Conservation (phyloP, 2,113 vertebrate genomes). For the Cyprinus carpio region DNA sequence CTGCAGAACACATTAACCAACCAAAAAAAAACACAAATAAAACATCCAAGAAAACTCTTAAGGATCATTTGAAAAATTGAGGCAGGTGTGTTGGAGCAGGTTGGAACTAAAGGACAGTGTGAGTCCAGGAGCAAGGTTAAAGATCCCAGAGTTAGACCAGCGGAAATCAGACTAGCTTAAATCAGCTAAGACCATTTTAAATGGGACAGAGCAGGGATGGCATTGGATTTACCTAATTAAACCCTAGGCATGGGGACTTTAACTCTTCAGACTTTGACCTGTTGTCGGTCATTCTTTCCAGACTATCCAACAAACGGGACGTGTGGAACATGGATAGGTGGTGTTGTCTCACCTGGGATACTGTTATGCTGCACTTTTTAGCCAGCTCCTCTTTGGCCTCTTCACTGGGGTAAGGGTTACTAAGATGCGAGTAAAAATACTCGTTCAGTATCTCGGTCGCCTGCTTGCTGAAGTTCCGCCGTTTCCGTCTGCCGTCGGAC, state of each 20-base stretch:
- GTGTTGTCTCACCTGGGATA: conserved; percentile 88
- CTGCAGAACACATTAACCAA: background rate
- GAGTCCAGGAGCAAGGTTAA: background rate
- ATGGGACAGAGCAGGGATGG: background rate
- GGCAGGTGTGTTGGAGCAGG: background rate
- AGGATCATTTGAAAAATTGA: background rate
- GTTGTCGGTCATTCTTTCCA: background rate
- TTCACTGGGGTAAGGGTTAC: conserved; percentile 98
- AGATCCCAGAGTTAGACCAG: background rate
- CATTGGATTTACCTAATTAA: background rate
- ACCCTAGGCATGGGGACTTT: background rate
- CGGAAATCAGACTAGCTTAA: background rate
- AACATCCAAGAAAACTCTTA: background rate
- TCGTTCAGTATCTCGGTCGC: conserved; percentile 99
- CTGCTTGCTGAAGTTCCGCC: conserved; percentile 99
- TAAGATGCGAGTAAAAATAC: conserved; percentile 99
- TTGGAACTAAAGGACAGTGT: background rate
- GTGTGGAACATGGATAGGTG: conserved; percentile 14
- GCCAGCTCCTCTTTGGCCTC: conserved; percentile 99
- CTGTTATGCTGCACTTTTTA: conserved; percentile 99
- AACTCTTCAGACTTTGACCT: background rate
- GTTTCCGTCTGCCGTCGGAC: conserved; percentile 87
- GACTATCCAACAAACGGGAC: background rate
- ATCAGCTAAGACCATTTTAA: background rate
- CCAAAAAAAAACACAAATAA: background rate